Conservation (phyloP, 2,888 invertebrate genomes). For the Agrochola lychnidis region DNA sequence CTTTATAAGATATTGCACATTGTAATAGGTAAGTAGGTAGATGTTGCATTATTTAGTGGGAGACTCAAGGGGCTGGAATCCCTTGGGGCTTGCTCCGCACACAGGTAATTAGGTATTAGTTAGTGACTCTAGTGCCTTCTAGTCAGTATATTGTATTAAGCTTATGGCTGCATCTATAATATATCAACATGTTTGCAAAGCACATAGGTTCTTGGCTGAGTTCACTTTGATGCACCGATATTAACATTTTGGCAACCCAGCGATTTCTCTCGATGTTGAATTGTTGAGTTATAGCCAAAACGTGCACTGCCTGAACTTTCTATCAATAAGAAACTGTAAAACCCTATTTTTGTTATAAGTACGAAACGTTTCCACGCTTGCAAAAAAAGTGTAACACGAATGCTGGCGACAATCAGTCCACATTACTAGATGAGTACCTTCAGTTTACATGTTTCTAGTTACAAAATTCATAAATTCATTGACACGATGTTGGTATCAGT, state of each 20-base stretch:
- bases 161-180: background rate
- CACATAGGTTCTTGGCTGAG: background rate
- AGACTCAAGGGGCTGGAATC: background rate
- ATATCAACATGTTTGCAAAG: background rate
- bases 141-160: background rate
- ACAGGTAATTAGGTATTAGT: constrained; percentile 34
- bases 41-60: background rate
- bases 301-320: background rate
- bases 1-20: background rate
- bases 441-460: background rate
- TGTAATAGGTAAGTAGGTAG: background rate
- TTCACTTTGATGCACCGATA: background rate
- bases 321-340: background rate
- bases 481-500: background rate
- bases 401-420: background rate
- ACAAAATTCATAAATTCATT: background rate
- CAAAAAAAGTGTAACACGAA: background rate
- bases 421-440: background rate
- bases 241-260: background rate
- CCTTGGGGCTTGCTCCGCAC: constrained; percentile 1
- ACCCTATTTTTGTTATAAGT: background rate
- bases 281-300: background rate
- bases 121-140: background rate
- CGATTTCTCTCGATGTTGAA: too few relatives aligned
- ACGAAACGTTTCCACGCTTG: background rate